A percentile compares a stretch with the other conserved stretches of the same genome.
These are phyloP conservation scores for Cyrtodaria siliqua DNA, from an alignment of 2,888 invertebrate species.

Conservation along the genomic window DNA sequence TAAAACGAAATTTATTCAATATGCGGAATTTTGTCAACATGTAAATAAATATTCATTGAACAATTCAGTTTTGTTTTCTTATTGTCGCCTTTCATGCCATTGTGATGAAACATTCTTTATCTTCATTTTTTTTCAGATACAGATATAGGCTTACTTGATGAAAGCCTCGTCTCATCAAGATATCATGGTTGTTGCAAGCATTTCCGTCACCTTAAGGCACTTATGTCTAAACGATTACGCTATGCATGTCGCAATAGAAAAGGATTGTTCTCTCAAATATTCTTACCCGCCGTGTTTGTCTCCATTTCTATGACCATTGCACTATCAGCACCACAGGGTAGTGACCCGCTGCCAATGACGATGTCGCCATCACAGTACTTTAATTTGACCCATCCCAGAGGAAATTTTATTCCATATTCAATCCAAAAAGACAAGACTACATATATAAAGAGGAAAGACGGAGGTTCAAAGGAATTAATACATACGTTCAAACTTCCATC, in stretches of 20 bases:
- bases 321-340: slow-evolving; percentile 81
- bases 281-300: slow-evolving; percentile 84
- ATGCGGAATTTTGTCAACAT: no score
- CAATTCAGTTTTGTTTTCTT: no score
- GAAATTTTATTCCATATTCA: slow-evolving; percentile 84
- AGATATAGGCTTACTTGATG: no score
- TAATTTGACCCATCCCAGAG: slow-evolving; percentile 85
- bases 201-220: slow-evolving; percentile 85
- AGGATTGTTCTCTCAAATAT: slow-evolving; percentile 85
- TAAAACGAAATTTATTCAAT: no score
- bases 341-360: slow-evolving; percentile 80
- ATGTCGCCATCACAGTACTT: slow-evolving; percentile 85
- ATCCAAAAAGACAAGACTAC: slow-evolving; percentile 69
- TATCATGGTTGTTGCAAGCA: slow-evolving; percentile 36
- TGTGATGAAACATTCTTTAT: no score
- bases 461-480: slow-evolving; percentile 64
- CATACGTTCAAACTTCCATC: slow-evolving; percentile 84
- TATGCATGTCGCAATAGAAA: slow-evolving; percentile 86
- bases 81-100: no score
- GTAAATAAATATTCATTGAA: no score
- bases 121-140: no score
- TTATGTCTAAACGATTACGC: slow-evolving; percentile 85
- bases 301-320: slow-evolving; percentile 85
- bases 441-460: slow-evolving; percentile 32
- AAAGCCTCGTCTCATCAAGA: no score